phyloP scores from a whole-genome alignment of 2,888 invertebrate species.

The Orthonevra nobilis region DNA sequence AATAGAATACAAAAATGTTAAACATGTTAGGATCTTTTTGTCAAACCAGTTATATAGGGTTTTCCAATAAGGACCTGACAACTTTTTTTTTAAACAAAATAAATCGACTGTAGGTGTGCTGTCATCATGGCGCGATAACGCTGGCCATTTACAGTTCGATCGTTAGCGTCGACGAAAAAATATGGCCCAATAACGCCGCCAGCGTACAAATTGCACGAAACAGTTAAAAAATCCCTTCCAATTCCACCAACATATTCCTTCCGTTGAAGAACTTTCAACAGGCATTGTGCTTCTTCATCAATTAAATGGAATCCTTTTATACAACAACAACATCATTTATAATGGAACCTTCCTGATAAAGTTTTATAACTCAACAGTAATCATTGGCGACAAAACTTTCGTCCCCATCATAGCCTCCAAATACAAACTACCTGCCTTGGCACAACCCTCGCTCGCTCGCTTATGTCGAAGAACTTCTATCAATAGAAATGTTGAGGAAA shows the following conservation, averaged over 20 bases:
- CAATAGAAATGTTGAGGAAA: too few relatives aligned
- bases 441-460: too few relatives aligned
- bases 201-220: too few relatives aligned
- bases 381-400: neutral
- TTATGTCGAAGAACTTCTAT: too few relatives aligned
- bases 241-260: conserved; percentile 5
- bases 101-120: conserved; percentile 1
- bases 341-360: neutral
- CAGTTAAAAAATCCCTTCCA: neutral
- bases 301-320: neutral
- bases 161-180: too few relatives aligned
- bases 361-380: neutral
- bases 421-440: too few relatives aligned
- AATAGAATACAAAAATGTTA: too few relatives aligned
- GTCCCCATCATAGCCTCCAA: too few relatives aligned
- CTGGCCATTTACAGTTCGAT: too few relatives aligned
- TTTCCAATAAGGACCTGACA: too few relatives aligned
- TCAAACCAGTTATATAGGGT: conserved; percentile 16
- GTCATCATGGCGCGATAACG: neutral
- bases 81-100: too few relatives aligned
- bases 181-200: too few relatives aligned
- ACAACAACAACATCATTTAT: neutral
- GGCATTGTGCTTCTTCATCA: neutral
- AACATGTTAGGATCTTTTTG: conserved; percentile 33
- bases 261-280: neutral